Evolutionary conservation across 2,797 vertebrate species (phyloP).

Genomic region (Tolypeutes matacus): DNA sequence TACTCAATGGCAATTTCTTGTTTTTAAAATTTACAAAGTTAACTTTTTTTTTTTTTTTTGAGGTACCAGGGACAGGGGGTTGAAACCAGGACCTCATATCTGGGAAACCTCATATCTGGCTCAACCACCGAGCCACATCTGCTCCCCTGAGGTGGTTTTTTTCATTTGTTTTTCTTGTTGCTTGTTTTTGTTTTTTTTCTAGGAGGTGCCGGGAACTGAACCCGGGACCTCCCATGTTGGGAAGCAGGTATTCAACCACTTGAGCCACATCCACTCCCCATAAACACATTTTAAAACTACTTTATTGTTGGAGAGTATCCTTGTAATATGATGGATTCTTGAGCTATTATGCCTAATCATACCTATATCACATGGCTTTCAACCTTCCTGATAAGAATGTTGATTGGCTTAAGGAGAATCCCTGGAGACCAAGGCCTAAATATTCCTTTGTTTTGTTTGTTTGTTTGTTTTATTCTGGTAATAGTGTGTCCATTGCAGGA

Average conservation of each 20-base stretch:
- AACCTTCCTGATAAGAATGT: not conserved
- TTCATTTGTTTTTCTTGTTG: no score
- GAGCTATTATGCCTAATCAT: not conserved
- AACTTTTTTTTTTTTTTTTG: not conserved
- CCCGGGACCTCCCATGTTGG: no score
- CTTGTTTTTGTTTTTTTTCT: no score
- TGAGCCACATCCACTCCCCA: not conserved
- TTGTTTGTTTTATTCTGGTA: not conserved
- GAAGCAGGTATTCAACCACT: no score
- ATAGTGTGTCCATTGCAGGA: not conserved
- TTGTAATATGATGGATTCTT: not conserved
- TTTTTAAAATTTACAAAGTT: conserved; percentile 29
- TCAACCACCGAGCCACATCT: no score
- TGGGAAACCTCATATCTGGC: no score
- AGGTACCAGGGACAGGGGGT: no score
- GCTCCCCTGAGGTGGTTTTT: no score
- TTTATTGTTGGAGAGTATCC: not conserved
- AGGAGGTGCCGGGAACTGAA: no score
- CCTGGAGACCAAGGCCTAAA: not conserved
- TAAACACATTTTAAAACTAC: not conserved
- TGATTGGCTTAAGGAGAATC: not conserved
- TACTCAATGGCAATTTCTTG: not conserved
- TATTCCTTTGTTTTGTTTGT: not conserved
- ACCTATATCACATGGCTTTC: not conserved
- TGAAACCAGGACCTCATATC: no score